Percentiles rank a stretch among this genome's conserved stretches.
phyloP scores from a whole-genome alignment of 1,140 invertebrate genomes.

The Drosophila insularis region DNA sequence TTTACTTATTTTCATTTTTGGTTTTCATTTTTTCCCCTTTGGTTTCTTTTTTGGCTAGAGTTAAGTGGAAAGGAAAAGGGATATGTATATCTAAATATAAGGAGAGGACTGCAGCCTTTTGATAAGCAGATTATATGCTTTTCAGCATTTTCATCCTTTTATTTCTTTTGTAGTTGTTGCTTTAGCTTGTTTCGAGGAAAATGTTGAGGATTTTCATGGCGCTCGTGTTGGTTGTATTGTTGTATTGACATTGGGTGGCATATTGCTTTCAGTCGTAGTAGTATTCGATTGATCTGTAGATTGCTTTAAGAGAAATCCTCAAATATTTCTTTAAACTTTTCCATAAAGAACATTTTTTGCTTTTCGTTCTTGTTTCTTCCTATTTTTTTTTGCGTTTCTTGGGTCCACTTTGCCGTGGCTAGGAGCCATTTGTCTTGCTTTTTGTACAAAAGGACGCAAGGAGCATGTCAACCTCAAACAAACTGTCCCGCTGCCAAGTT shows the following conservation, averaged over 20 bases:
- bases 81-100: constrained; percentile 5
- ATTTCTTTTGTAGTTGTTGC: neutral
- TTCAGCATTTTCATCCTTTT: constrained; percentile 47
- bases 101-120: constrained; percentile 42
- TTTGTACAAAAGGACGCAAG: constrained; percentile 52
- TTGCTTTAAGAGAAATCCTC: neutral
- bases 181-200: constrained; percentile 14
- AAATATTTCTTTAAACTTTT: constrained; percentile 16
- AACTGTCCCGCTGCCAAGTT: constrained; percentile 32
- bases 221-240: constrained; percentile 24
- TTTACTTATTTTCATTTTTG: constrained; percentile 50
- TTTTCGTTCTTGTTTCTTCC: constrained; percentile 10
- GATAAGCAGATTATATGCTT: constrained; percentile 73
- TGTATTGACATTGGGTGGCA: constrained; percentile 58
- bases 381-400: neutral
- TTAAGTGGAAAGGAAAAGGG: neutral
- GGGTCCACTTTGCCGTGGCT: constrained; percentile 1
- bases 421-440: constrained; percentile 68
- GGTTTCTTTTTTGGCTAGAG: constrained; percentile 23
- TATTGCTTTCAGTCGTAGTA: constrained; percentile 47
- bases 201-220: constrained; percentile 43
- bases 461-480: constrained; percentile 54
- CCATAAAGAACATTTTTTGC: neutral
- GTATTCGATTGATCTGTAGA: constrained; percentile 11
- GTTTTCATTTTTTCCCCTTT: neutral